phyloP scores from a whole-genome alignment of 2,113 vertebrate species.

The Triplophysa siluroides region DNA sequence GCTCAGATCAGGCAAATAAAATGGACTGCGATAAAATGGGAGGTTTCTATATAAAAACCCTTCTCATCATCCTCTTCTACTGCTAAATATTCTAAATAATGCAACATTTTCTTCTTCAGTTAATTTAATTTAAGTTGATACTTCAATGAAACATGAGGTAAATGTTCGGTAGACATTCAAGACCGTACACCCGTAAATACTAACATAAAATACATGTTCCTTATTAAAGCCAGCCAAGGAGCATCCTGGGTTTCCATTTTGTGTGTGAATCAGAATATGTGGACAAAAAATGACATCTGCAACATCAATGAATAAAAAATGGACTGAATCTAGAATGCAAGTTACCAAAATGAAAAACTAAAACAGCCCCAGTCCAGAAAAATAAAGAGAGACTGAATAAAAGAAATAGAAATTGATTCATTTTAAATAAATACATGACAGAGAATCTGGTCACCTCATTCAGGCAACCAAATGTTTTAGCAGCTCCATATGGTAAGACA shows the following conservation, averaged over 20 bases:
- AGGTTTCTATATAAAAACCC: background rate
- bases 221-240: too few species aligned
- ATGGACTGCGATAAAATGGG: background rate
- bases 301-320: background rate
- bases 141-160: background rate
- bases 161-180: background rate
- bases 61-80: background rate
- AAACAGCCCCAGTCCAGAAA: background rate
- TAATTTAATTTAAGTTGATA: too few species aligned
- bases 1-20: background rate
- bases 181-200: too few species aligned
- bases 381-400: background rate
- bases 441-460: slow-evolving; percentile 45
- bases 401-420: slow-evolving; percentile 36
- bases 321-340: background rate
- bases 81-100: background rate
- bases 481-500: slow-evolving; percentile 50
- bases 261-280: too few species aligned
- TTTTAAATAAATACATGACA: slow-evolving; percentile 54
- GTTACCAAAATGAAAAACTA: background rate
- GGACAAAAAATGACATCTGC: background rate
- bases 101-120: background rate
- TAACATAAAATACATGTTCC: too few species aligned
- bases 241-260: too few species aligned
- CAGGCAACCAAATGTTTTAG: slow-evolving; percentile 35